Evolutionary conservation across 2,888 invertebrate species (phyloP).

Genomic region (Pasiphila rectangulata): DNA sequence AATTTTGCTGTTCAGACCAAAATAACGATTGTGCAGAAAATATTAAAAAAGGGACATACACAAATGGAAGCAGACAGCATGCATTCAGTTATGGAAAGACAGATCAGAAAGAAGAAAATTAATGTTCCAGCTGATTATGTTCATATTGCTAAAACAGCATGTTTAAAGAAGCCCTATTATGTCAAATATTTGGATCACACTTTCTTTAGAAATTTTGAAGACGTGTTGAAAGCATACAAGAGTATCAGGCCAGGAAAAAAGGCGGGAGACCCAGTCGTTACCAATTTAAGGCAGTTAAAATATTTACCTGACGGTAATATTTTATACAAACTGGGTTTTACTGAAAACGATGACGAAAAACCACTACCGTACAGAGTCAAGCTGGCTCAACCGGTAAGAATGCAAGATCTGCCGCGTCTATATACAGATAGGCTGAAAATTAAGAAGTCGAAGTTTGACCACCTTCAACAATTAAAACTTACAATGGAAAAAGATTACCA

Average conservation of each 20-base stretch:
- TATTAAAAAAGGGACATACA: background rate
- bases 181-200: background rate
- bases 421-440: background rate
- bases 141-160: constrained; percentile 4
- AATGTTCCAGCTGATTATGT: constrained; percentile 2
- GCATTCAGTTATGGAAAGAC: background rate
- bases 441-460: background rate
- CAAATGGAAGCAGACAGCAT: background rate
- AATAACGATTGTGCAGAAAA: too few relatives aligned
- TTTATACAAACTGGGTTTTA: constrained; percentile 1
- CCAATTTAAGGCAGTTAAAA: background rate
- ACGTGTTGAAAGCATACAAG: background rate
- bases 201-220: constrained; percentile 4
- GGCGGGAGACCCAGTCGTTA: background rate
- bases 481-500: constrained; percentile 1
- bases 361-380: constrained; percentile 1
- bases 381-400: background rate
- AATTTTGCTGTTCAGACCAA: too few relatives aligned
- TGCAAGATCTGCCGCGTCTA: background rate
- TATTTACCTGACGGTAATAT: background rate
- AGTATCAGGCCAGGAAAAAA: background rate
- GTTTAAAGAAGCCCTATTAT: constrained; percentile 1
- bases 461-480: background rate
- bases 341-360: background rate
- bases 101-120: background rate